A percentile compares a stretch with the other conserved stretches of the same genome.
These are phyloP conservation scores for Botia almorhae DNA, from an alignment of 2,797 vertebrate species.

Conservation along the genomic window DNA sequence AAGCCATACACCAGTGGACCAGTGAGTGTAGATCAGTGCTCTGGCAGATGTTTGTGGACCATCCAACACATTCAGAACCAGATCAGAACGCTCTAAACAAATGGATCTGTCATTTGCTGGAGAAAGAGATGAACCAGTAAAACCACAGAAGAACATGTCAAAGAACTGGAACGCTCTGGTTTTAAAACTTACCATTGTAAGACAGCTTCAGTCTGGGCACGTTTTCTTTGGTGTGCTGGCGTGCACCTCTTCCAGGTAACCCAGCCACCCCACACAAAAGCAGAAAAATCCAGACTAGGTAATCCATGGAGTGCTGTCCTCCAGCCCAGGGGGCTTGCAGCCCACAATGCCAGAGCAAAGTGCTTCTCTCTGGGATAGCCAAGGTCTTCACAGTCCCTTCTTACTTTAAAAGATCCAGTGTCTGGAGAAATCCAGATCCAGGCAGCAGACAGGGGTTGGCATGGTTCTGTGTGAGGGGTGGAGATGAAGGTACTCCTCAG, in stretches of 20 bases:
- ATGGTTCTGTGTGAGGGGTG: conserved; percentile 75
- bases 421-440: conserved; percentile 41
- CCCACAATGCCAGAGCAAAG: conserved; percentile 69
- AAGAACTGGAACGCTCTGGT: conserved; percentile 26
- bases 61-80: conserved; percentile 76
- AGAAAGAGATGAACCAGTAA: conserved; percentile 57
- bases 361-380: conserved; percentile 61
- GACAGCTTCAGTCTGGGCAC: conserved; percentile 93
- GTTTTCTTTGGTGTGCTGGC: conserved; percentile 86
- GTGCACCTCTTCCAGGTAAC: conserved; percentile 78
- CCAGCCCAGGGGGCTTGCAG: conserved; percentile 76
- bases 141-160: neutral
- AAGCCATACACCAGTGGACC: too few relatives aligned
- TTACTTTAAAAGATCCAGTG: conserved; percentile 57
- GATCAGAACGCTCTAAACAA: conserved; percentile 69
- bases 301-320: conserved; percentile 88
- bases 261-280: conserved; percentile 86
- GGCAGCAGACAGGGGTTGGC: conserved; percentile 69
- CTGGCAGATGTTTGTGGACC: conserved; percentile 44
- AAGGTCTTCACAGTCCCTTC: conserved; percentile 64
- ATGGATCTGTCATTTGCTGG: conserved; percentile 73
- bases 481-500: conserved; percentile 58
- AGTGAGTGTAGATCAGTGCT: too few relatives aligned
- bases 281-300: conserved; percentile 87
- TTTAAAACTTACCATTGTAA: conserved; percentile 89